phyloP scores from a whole-genome alignment of 1,140 invertebrate genomes.

The Trichonephila clavipes region DNA sequence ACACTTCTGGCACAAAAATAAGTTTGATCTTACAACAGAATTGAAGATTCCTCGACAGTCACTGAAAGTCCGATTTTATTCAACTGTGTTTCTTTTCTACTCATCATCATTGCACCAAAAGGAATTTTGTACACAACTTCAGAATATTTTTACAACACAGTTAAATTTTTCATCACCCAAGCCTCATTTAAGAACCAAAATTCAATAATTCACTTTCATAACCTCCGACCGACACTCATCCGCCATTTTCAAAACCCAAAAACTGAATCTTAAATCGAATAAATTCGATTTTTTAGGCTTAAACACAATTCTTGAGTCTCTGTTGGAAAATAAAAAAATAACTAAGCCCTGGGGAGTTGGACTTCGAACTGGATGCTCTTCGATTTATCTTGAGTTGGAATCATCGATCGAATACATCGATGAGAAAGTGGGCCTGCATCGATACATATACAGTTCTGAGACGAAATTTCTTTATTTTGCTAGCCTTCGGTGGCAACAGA shows the following conservation, averaged over 20 bases:
- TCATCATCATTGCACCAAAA: too few relatives aligned
- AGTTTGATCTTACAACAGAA: too few relatives aligned
- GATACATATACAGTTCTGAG: background rate
- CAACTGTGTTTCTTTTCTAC: too few relatives aligned
- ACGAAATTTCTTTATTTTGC: conserved; percentile 13
- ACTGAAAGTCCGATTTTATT: too few relatives aligned
- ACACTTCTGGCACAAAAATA: too few relatives aligned
- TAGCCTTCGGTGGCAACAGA: conserved; percentile 38
- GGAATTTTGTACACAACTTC: background rate
- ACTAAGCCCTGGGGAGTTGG: background rate
- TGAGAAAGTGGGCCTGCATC: background rate
- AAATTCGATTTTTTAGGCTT: conserved; percentile 21
- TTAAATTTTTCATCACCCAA: background rate
- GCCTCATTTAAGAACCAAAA: too few relatives aligned
- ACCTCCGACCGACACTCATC: background rate
- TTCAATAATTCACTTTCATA: background rate
- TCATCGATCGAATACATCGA: conserved; percentile 58
- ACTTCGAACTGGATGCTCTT: conserved; percentile 27
- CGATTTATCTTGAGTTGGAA: conserved; percentile 33
- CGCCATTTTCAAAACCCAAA: background rate
- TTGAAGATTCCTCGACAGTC: too few relatives aligned
- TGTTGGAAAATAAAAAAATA: background rate
- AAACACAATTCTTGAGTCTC: background rate
- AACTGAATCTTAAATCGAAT: background rate
- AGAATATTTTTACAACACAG: background rate